phyloP scores from a whole-genome alignment of 2,113 vertebrate species.

The Amblyornis subalaris region DNA sequence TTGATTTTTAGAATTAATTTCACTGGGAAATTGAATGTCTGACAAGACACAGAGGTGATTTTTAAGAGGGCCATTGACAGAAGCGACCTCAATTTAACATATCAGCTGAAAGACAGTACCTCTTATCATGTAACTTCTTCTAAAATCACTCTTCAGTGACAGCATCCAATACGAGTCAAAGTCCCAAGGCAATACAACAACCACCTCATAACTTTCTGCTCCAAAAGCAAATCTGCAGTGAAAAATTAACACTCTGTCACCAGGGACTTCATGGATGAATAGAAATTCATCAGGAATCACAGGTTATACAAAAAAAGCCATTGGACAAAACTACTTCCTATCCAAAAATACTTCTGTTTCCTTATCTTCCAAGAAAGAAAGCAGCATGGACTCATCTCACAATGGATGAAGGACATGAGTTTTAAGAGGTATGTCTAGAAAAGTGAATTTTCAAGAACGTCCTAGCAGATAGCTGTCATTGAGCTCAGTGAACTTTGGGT shows the following conservation, averaged over 20 bases:
- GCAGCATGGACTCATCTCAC: not conserved
- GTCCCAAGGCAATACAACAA: not conserved
- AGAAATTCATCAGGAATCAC: not conserved
- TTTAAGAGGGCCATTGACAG: constrained; percentile 52
- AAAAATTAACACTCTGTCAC: not conserved
- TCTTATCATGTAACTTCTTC: constrained; percentile 3
- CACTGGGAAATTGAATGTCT: constrained; percentile 33
- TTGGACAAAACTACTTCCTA: not conserved
- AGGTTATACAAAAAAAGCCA: not conserved
- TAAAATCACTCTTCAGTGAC: constrained; percentile 43
- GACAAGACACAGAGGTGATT: constrained; percentile 51
- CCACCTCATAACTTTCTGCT: not conserved
- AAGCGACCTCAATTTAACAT: constrained; percentile 47
- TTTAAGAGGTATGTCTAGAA: not conserved
- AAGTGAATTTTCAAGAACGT: not conserved
- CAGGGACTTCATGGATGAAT: not conserved
- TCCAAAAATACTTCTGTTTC: not conserved
- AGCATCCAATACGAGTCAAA: not conserved
- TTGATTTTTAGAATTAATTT: constrained; percentile 58
- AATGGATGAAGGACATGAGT: not conserved
- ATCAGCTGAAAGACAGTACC: constrained; percentile 17
- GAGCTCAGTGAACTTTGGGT: not conserved
- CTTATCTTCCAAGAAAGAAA: not conserved
- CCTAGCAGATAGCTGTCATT: not conserved
- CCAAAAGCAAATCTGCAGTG: not conserved